phyloP scores from a whole-genome alignment of 2,888 invertebrate species.

The Cryptocheilus praepositus region DNA sequence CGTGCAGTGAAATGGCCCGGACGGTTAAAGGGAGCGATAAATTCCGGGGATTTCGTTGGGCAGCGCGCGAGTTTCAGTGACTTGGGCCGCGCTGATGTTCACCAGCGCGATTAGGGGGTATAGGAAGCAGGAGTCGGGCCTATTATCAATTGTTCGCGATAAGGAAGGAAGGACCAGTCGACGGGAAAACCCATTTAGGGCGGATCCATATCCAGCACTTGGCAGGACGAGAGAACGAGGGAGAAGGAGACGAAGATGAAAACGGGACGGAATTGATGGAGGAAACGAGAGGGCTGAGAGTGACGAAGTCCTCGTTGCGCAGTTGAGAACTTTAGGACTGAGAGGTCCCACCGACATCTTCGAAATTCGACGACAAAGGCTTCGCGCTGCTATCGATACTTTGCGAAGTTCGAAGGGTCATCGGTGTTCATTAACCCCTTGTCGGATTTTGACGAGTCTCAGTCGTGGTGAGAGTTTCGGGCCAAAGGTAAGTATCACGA shows the following conservation, averaged over 20 bases:
- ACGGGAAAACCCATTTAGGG: slow-evolving; percentile 33
- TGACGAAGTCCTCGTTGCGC: background rate
- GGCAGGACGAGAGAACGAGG: too few species aligned
- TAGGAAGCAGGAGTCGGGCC: slow-evolving; percentile 20
- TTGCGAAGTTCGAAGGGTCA: slow-evolving; percentile 7
- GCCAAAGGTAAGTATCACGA: too few species aligned
- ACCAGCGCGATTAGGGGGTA: slow-evolving; percentile 14
- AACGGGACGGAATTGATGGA: too few species aligned
- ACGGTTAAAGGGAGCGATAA: slow-evolving; percentile 31
- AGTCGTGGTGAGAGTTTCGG: too few species aligned
- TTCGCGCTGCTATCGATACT: slow-evolving; percentile 4
- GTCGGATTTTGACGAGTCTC: too few species aligned
- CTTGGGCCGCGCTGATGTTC: slow-evolving; percentile 10
- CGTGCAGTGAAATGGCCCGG: slow-evolving; percentile 22
- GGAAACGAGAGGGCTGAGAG: too few species aligned
- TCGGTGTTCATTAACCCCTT: slow-evolving; percentile 7
- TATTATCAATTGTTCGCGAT: slow-evolving; percentile 44
- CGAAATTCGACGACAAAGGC: slow-evolving; percentile 7
- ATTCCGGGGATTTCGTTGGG: slow-evolving; percentile 38
- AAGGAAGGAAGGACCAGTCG: slow-evolving; percentile 29
- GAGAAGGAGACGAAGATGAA: too few species aligned
- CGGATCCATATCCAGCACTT: slow-evolving; percentile 23
- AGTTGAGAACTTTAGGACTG: slow-evolving; percentile 2
- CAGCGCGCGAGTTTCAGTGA: slow-evolving; percentile 11
- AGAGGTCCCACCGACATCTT: background rate